Base-by-base conservation (phyloP, 2,797 vertebrate genomes). In the Betta splendens region DNA sequence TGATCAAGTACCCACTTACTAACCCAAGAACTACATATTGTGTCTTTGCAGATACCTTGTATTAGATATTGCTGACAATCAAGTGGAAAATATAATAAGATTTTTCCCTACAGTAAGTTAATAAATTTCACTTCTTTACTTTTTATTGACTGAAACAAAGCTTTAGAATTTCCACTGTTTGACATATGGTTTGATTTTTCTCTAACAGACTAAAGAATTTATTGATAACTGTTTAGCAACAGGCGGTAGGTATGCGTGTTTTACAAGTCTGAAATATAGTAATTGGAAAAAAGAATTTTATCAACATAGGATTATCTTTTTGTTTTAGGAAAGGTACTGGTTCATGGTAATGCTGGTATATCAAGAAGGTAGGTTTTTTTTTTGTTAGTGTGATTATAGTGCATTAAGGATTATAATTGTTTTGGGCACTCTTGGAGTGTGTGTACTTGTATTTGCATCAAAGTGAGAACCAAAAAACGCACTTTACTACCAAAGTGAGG, bases 51-150 rank as follows among this genome's bases (percentile, higher is more conserved):
- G 98, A 91, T 99, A 99, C 90, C 94, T 99, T 91, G 96, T 99
- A 72, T 93, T 99, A 94, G 97, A 98, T 91, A 98, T 99, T 88
- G 98, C 98, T 80, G 98, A 99, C 94, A 98, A 95, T 93, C 96
- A 96, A 62, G 94, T 99, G 90, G 97, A 99, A 92, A 99, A 99
- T 79, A 95, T 99, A 69, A 99, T 99, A 83, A 69, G 96, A 58
- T 97, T 95, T 94, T 99, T 99, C 83, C 95, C 95, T 44, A 93
- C 89, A 92, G 97, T 99, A 85, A 91, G 96, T 94, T 2, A 17
- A 18, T 48, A 21, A 40, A 5, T 22, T 16, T 21, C 13, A 1
- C 16, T 51, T 59, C 10, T 52, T 22, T 0, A 13, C 32, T 11
- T 31, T 36, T 47, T 7, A 31, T 5, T 52, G 31, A 11, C 11